A percentile compares a stretch with the other conserved stretches of the same genome.
Evolutionary conservation across 2,888 invertebrate species (phyloP).

Genomic region (Hypselothyrea guttata): DNA sequence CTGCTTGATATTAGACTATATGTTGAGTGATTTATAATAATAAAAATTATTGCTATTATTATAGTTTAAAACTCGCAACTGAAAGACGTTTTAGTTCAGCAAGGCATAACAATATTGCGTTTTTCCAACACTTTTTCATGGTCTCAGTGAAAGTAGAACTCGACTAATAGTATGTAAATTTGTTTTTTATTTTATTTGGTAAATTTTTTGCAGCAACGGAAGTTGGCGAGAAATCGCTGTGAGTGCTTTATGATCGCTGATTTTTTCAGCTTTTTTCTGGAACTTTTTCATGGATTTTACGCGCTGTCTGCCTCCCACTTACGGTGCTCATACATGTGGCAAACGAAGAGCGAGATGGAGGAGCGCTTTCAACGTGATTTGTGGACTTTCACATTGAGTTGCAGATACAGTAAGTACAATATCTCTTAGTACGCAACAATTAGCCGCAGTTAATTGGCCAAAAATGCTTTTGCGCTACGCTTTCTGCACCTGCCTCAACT

Average conservation of each 20-base stretch:
- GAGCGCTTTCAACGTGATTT: slow-evolving; percentile 2
- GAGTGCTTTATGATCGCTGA: slow-evolving; percentile 51
- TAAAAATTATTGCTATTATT: too few relatives aligned
- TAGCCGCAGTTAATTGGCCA: slow-evolving; percentile 75
- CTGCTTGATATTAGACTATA: too few relatives aligned
- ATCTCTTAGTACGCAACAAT: slow-evolving; percentile 65
- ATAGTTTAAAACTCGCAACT: too few relatives aligned
- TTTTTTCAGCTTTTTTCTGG: neutral
- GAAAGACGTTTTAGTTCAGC: too few relatives aligned
- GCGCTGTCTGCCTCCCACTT: neutral
- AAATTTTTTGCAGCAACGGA: slow-evolving; percentile 49
- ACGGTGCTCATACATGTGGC: neutral
- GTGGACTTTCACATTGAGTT: slow-evolving; percentile 26
- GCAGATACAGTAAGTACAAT: slow-evolving; percentile 1
- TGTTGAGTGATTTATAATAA: too few relatives aligned
- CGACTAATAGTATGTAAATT: slow-evolving; percentile 57
- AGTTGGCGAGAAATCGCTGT: slow-evolving; percentile 65
- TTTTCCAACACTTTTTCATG: neutral
- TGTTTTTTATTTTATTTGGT: neutral
- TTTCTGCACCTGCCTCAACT: slow-evolving; percentile 65
- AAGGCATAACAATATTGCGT: too few relatives aligned
- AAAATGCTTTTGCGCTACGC: slow-evolving; percentile 70
- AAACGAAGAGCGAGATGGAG: neutral
- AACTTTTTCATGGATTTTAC: neutral
- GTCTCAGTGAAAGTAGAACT: slow-evolving; percentile 70